Evolutionary conservation across 1,140 invertebrate genomes (phyloP), one percentile per base, ranked within the genome.

Genomic region (Scaptomyza hsui): DNA sequence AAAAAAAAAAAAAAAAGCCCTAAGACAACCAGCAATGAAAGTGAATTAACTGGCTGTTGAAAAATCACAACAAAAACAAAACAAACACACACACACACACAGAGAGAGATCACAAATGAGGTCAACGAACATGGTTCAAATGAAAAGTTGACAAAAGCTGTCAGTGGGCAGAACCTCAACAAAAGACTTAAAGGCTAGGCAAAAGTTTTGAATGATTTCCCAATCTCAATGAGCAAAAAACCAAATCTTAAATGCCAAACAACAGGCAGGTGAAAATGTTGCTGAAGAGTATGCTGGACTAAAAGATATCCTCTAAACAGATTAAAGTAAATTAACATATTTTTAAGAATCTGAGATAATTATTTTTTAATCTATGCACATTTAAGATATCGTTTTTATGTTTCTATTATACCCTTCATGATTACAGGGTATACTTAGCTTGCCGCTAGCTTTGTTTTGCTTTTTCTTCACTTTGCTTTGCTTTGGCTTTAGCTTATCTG

Each of bases 101-200:
- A n/a, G n/a, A n/a, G n/a, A n/a, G n/a, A 37, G 13, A 21, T 35
- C 37, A 32, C 48, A 70, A 86, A 65, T 78, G 74, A 78, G 80
- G 72, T 83, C 78, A 82, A 82, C 64, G 74, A 82, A 82, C 78
- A 75, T 77, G 67, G 65, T 32, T 53, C 45, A 65, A 70, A 70
- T 13, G 41, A 35, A 61, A 59, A 64, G 73, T 61, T 86, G 76
- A 75, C 72, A 75, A 61, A 41, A 51, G 69, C 29, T 35, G 60
- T 57, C 78, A 75, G 72, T 85, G 69, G 72, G 68, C 80, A 72
- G 72, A 85, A 72, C 48, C 55, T 41, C 42, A 64, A 21, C 51
- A 29, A 42, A 42, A 49, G 63, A 67, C 37, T 41, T 41, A 2
- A 2, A 53, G 65, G 53, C 65, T 56, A 64, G 60, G 60, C 67